Evolutionary conservation across 2,113 vertebrate species (phyloP).

Genomic region (Cygnus atratus): DNA sequence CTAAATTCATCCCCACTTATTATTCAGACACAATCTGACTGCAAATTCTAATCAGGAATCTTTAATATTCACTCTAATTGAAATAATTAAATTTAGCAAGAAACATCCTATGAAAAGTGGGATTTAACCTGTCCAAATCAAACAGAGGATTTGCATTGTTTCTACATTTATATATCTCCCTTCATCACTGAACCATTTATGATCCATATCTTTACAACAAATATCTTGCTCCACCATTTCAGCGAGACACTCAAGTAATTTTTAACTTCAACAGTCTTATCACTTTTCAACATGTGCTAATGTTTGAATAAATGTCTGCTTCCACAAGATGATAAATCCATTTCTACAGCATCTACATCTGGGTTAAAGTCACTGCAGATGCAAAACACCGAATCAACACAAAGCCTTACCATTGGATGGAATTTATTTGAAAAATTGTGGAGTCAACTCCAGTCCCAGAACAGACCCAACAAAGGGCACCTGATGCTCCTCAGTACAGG

Average conservation of each 20-base stretch:
- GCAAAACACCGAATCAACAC: background rate
- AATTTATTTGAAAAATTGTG: background rate
- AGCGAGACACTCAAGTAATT: conserved; percentile 1
- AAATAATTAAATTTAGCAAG: background rate
- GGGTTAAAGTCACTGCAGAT: background rate
- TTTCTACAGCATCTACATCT: background rate
- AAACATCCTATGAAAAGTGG: background rate
- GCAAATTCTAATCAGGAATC: background rate
- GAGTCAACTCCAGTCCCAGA: background rate
- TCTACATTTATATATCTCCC: background rate
- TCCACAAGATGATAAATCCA: background rate
- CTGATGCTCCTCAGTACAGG: background rate
- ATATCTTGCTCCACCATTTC: background rate
- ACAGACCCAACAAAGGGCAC: background rate
- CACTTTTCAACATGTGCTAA: conserved; percentile 1
- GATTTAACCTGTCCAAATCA: background rate
- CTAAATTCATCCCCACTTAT: background rate
- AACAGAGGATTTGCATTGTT: background rate
- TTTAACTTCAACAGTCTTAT: background rate
- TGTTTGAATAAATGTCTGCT: conserved; percentile 18
- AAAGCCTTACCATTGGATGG: background rate
- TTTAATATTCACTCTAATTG: background rate
- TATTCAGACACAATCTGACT: background rate
- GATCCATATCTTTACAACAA: background rate
- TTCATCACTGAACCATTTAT: background rate